Base-by-base conservation (phyloP, 2,113 vertebrate genomes). In the Micronycteris hirsuta region DNA sequence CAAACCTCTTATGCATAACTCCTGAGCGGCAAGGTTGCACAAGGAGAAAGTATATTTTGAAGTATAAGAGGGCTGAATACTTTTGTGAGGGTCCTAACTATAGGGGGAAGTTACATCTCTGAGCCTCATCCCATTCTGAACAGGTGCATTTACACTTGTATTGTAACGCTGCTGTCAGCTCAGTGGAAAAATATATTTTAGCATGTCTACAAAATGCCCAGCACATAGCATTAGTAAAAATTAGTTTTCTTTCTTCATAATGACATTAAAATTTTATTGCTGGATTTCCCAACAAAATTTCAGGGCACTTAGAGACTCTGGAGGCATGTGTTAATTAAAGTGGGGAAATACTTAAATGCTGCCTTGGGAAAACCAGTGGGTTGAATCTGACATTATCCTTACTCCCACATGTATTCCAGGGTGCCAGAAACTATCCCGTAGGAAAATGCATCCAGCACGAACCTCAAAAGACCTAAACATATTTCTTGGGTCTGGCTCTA, bases 281-380 rank as follows among this genome's bases (percentile, higher is more conserved):
- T 84, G 43, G 24, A 38, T 83, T 96, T 94, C 31, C 85, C 86
- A 94, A 26, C 63, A 93, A 91, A 91, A 91, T 78, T 93, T 15
- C 16, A 86, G 12, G n/a, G 28, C 31, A 82, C 26, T 38, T 47
- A 83, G 45, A 90, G 31, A 56, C 36, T 93, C 43, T 41, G 28
- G 36, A 61, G 17, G 7, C 11, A 67, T 26, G 77, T 67, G 10
- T 77, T 95, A 93, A 94, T 88, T 94, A 76, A 87, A 85, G 52
- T 88, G 17, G 17, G 22, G 15, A 95, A 85, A 77, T 22, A 54
- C 13, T 78, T 78, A 58, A 85, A 73, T 74, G 13, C 7, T 84
- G 22, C 47, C 36, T 22, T 67, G 19, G 65, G 17, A 36, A 78
- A 52, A 93, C 82, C 33, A n/a, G 28, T 67, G 7, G 4, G 14